Evolutionary conservation across 2,797 vertebrate species (phyloP).

Genomic region (Netta rufina): DNA sequence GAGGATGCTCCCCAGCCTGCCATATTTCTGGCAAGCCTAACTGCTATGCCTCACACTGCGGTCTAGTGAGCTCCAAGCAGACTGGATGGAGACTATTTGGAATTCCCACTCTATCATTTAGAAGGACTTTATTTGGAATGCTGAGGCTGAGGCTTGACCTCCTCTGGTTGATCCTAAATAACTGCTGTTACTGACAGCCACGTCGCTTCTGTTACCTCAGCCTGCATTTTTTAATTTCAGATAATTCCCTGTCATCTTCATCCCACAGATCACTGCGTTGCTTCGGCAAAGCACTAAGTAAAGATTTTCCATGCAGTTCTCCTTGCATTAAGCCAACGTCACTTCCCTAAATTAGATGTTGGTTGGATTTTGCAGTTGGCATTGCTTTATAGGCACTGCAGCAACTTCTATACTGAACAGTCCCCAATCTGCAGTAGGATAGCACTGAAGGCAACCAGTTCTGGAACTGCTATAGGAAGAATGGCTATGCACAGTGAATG

Average conservation of each 20-base stretch:
- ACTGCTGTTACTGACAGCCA: slow-evolving; percentile 27
- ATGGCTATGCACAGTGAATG: not conserved
- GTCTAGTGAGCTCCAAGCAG: not conserved
- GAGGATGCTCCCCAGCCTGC: not conserved
- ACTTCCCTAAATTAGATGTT: not conserved
- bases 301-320: not conserved
- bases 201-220: slow-evolving; percentile 3
- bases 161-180: slow-evolving; percentile 33
- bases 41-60: not conserved
- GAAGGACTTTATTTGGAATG: slow-evolving; percentile 60
- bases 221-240: slow-evolving; percentile 22
- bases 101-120: slow-evolving; percentile 75
- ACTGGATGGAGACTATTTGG: slow-evolving; percentile 26
- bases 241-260: slow-evolving; percentile 54
- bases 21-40: not conserved
- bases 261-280: slow-evolving; percentile 32
- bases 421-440: accelerated
- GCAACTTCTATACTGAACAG: not conserved
- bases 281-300: not conserved
- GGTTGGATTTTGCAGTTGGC: not conserved
- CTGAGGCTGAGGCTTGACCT: slow-evolving; percentile 34
- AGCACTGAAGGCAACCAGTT: not conserved
- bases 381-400: not conserved
- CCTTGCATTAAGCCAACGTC: not conserved
- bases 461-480: not conserved